These are phyloP conservation scores for Plutella xylostella DNA, from an alignment of 2,888 invertebrate species.

Conservation along the genomic window DNA sequence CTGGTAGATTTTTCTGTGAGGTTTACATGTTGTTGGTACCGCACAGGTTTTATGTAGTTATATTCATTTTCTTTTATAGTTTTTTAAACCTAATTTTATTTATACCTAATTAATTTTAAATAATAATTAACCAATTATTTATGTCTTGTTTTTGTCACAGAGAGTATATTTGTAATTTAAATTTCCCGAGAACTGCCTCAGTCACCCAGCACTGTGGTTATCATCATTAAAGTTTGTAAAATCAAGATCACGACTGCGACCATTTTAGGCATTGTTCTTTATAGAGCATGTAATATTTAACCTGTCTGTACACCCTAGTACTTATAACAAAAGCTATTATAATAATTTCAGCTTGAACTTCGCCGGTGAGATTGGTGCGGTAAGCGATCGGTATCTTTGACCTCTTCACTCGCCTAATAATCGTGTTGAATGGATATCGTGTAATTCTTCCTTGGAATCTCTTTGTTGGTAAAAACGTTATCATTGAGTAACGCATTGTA, in stretches of 20 bases:
- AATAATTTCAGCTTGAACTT: constrained; percentile 24
- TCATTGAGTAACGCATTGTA: constrained; percentile 21
- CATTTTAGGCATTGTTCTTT: constrained; percentile 5
- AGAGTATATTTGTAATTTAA: too few relatives aligned
- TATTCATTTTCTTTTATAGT: too few relatives aligned
- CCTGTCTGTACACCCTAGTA: constrained; percentile 4
- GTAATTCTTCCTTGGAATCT: constrained; percentile 33
- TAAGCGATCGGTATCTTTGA: constrained; percentile 52
- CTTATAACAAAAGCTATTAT: constrained; percentile 5
- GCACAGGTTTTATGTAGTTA: too few relatives aligned
- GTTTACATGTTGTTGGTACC: too few relatives aligned
- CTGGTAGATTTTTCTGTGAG: too few relatives aligned
- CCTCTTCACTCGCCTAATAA: constrained; percentile 52
- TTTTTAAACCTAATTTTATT: too few relatives aligned
- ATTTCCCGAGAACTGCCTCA: too few relatives aligned
- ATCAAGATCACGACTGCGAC: constrained; percentile 3
- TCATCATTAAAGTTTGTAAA: constrained; percentile 2
- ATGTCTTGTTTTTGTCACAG: too few relatives aligned
- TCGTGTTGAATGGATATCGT: constrained; percentile 42
- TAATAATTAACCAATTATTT: too few relatives aligned
- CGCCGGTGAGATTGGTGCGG: constrained; percentile 34
- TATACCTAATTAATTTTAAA: too few relatives aligned
- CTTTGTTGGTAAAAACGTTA: constrained; percentile 37
- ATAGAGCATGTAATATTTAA: constrained; percentile 2
- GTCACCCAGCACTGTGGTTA: too few relatives aligned